These are phyloP conservation scores for Verasper variegatus DNA, from an alignment of 2,113 vertebrate species.

Conservation along the genomic window DNA sequence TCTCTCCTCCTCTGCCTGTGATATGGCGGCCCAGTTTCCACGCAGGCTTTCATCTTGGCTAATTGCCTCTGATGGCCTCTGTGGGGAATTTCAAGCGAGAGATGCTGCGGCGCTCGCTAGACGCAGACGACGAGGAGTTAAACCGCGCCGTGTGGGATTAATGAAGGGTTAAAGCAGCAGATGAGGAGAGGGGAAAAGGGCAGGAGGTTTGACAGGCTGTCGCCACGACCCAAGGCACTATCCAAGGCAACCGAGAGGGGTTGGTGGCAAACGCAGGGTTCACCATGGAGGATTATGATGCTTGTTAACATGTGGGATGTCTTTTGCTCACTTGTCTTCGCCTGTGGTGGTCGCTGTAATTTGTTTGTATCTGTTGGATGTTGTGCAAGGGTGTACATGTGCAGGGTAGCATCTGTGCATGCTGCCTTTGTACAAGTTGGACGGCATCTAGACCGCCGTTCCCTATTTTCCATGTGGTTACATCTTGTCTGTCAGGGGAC, in stretches of 20 bases:
- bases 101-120: constrained; percentile 25
- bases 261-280: constrained; percentile 24
- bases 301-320: constrained; percentile 54
- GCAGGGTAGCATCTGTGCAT: constrained; percentile 65
- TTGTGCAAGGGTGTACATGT: constrained; percentile 17
- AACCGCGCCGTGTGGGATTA: constrained; percentile 48
- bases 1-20: constrained; percentile 52
- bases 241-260: constrained; percentile 11
- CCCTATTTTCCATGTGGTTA: constrained; percentile 61
- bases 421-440: constrained; percentile 30
- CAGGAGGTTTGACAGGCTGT: constrained; percentile 25
- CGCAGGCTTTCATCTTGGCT: constrained; percentile 72
- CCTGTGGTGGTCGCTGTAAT: constrained; percentile 44
- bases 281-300: background rate
- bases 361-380: constrained; percentile 53
- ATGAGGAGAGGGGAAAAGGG: constrained; percentile 57
- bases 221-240: constrained; percentile 28
- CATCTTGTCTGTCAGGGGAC: constrained; percentile 37
- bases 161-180: constrained; percentile 69
- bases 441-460: constrained; percentile 42
- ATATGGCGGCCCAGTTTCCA: constrained; percentile 45
- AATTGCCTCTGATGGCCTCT: constrained; percentile 76
- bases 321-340: constrained; percentile 49
- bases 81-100: constrained; percentile 47
- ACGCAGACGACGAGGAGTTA: constrained; percentile 38